Evolutionary conservation across 2,797 vertebrate genomes (phyloP), one percentile per base, ranked within the genome.

Genomic region (Aplochiton taeniatus): DNA sequence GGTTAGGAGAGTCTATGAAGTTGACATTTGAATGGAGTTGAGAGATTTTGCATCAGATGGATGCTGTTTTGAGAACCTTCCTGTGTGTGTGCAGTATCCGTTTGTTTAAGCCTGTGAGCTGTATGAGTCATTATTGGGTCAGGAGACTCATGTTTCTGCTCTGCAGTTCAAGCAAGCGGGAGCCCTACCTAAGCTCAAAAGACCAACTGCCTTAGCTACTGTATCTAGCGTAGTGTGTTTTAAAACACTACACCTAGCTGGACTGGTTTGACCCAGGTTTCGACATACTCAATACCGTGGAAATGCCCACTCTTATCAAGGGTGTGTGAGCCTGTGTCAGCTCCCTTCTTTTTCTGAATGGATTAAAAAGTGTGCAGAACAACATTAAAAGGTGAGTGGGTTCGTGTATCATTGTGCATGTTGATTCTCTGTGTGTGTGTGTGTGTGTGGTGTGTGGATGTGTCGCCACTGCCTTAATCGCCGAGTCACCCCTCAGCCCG

Each of bases 141-240:
- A 83, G 72, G 68, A 71, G 48, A 80, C 83, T 90, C 84, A 73
- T 76, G 75, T 86, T 88, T 86, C 82, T 75, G 67, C 68, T 81
- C 76, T 76, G 73, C 83, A 83, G 70, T 77, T 79, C 65, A 65
- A 69, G 61, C 65, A 73, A 68, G 80, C 70, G 61, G 41, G 52
- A 69, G 79, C 70, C 73, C 63, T 68, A 68, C 65, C 72, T 75
- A 31, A 31, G 31, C 31, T 31, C 31, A 31, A 31, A 31, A 55
- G 58, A 61, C 78, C 66, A 68, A 79, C 72, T 56, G 70, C 61
- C 51, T 73, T 60, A 66, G 13, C 45, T 45, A 56, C 63, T 1
- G 11, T 0, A 16, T 61, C 72, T 58, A 49, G 44, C 76, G 77
- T 79, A 66, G 42, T 49, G 66, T 68, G 79, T 78, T 70, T 66